Percentiles rank a stretch among this genome's conserved stretches.
phyloP scores from a whole-genome alignment of 2,113 vertebrate genomes.

The Uria lomvia region DNA sequence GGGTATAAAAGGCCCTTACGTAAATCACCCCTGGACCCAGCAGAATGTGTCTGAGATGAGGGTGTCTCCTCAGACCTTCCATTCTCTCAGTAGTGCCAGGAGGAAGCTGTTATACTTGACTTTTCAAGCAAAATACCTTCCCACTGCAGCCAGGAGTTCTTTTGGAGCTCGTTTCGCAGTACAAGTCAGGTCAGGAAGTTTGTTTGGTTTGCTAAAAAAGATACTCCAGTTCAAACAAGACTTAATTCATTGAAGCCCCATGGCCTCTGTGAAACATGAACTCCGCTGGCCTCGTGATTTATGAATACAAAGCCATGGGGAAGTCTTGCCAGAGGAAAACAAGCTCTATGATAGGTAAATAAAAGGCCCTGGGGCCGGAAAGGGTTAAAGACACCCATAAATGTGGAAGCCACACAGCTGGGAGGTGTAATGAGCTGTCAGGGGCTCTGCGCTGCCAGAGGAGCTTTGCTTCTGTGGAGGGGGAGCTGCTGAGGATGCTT shows the following conservation, averaged over 20 bases:
- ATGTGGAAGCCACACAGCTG: accelerated
- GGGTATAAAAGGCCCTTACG: neutral
- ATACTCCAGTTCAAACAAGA: conserved; percentile 45
- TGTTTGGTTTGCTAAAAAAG: conserved; percentile 41
- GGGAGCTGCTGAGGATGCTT: neutral
- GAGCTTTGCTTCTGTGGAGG: neutral
- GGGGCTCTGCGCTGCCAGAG: neutral
- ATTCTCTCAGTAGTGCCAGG: neutral
- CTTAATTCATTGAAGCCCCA: conserved; percentile 26
- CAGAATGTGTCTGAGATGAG: neutral
- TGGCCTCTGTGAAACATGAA: conserved; percentile 36
- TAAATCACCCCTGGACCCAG: neutral
- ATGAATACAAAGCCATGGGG: neutral
- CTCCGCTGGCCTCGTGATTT: conserved; percentile 31
- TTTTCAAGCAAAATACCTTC: neutral
- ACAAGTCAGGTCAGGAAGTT: conserved; percentile 33
- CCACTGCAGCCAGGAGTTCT: neutral
- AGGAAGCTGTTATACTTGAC: neutral
- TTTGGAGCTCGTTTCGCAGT: neutral
- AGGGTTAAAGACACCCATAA: neutral
- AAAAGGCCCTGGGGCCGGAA: neutral
- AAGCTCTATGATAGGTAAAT: neutral
- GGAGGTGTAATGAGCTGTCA: neutral
- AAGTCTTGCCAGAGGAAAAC: neutral
- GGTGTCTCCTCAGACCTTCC: conserved; percentile 16